Evolutionary conservation across 2,113 vertebrate species (phyloP), one percentile per base, ranked within the genome.

Genomic region (Dunckerocampus dactyliophorus): DNA sequence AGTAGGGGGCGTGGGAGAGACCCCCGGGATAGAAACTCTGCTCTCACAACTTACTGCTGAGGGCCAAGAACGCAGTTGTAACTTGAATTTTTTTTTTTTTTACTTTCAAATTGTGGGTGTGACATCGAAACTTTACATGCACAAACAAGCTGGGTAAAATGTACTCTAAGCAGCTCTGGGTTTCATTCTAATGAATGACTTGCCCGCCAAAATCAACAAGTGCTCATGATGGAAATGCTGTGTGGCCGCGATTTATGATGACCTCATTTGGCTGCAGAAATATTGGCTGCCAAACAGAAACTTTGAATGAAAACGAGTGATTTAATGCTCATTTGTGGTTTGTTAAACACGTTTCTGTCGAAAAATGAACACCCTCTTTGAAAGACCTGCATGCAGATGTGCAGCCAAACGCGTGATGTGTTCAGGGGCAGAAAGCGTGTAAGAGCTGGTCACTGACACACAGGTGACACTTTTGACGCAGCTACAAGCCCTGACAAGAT

Each of bases 401-500:
- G 79, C 67, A 52, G 53, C 39, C 24, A 75, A 53, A 72, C 65
- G 39, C 3, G 39, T 42, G 69, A 80, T 64, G 65, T 65, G 86
- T 85, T 85, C 65, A 72, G 71, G 73, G 60, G 47, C 76, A 72
- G 63, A 58, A 42, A 55, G 53, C 72, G 74, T 76, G 71, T 85
- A 80, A 81, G 71, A 53, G 73, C 57, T 51, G 21, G 34, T 71
- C 51, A 46, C 20, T 51, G 62, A 56, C 45, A 28, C 45, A 34
- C 50, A 62, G 71, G 55, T 63, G 72, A 80, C 74, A 69, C 66
- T 64, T 71, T 15, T 56, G 39, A 49, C 47, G 9, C 65, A 46
- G 57, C 64, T 64, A 53, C 63, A 66, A 56, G 47, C 28, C 62
- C 43, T 42, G 48, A 48, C 45, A 60, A 15, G 63, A 34, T 60